A percentile compares a stretch with the other conserved stretches of the same genome.
phyloP scores from a whole-genome alignment of 1,140 invertebrate genomes.

The Philopotamus ludificatus region DNA sequence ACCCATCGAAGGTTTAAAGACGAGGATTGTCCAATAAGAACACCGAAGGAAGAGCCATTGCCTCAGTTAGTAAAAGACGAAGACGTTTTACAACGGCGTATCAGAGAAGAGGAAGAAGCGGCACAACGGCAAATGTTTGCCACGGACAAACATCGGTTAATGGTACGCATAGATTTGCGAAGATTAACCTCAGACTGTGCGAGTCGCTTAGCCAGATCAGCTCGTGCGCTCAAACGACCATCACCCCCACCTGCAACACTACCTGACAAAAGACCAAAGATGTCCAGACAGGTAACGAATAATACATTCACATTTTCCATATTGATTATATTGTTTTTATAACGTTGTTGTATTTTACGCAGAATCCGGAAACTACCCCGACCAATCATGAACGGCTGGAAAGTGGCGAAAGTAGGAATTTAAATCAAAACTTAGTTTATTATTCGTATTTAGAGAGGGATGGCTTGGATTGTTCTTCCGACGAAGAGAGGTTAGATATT shows the following conservation, averaged over 20 bases:
- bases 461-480: slow-evolving; percentile 51
- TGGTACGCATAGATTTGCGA: slow-evolving; percentile 44
- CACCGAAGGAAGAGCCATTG: slow-evolving; percentile 26
- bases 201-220: slow-evolving; percentile 11
- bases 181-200: slow-evolving; percentile 33
- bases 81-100: slow-evolving; percentile 29
- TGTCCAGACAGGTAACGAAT: slow-evolving; percentile 33
- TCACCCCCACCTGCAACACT: slow-evolving; percentile 41
- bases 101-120: slow-evolving; percentile 32
- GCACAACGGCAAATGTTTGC: slow-evolving; percentile 2
- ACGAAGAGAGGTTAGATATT: slow-evolving; percentile 51
- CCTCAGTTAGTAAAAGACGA: slow-evolving; percentile 30
- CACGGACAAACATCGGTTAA: slow-evolving; percentile 12
- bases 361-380: slow-evolving; percentile 42
- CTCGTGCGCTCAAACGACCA: slow-evolving; percentile 37
- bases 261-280: slow-evolving; percentile 37
- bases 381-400: slow-evolving; percentile 49
- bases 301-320: background rate
- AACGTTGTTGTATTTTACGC: background rate
- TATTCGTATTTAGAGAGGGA: slow-evolving; percentile 55
- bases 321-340: background rate
- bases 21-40: slow-evolving; percentile 27
- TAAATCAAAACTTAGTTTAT: slow-evolving; percentile 45
- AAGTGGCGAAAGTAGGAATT: slow-evolving; percentile 33
- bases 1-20: slow-evolving; percentile 31